Evolutionary conservation across 2,113 vertebrate species (phyloP).

Genomic region (Amphiprion percula): DNA sequence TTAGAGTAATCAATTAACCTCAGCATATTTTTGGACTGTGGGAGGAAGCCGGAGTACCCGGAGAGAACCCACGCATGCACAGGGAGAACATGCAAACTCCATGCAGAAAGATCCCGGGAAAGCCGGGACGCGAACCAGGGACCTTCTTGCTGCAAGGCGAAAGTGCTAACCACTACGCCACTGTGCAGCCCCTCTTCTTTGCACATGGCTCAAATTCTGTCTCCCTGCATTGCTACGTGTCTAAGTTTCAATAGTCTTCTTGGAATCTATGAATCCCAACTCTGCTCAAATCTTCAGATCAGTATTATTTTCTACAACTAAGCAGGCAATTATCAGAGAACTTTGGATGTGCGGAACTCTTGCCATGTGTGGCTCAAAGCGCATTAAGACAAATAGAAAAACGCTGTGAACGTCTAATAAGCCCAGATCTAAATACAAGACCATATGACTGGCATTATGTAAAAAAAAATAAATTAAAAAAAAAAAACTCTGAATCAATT

Average conservation of each 20-base stretch:
- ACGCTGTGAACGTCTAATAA: constrained; percentile 42
- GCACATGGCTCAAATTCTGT: background rate
- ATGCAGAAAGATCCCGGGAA: too few species aligned
- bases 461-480: background rate
- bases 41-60: too few species aligned
- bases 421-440: constrained; percentile 34
- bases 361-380: constrained; percentile 38
- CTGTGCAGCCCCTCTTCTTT: too few species aligned
- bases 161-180: too few species aligned
- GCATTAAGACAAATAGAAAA: constrained; percentile 36
- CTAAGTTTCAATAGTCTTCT: background rate
- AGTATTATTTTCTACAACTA: constrained; percentile 11
- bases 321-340: constrained; percentile 11
- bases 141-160: too few species aligned
- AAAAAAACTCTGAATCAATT: too few species aligned
- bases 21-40: too few species aligned
- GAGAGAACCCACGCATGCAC: too few species aligned
- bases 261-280: background rate
- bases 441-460: constrained; percentile 18
- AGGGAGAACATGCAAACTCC: too few species aligned
- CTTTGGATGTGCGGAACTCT: constrained; percentile 43
- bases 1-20: too few species aligned
- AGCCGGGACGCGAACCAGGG: too few species aligned
- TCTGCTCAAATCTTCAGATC: background rate
- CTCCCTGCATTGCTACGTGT: background rate